These are phyloP conservation scores for Brachycybe producta DNA, from an alignment of 2,888 invertebrate species.

Conservation along the genomic window DNA sequence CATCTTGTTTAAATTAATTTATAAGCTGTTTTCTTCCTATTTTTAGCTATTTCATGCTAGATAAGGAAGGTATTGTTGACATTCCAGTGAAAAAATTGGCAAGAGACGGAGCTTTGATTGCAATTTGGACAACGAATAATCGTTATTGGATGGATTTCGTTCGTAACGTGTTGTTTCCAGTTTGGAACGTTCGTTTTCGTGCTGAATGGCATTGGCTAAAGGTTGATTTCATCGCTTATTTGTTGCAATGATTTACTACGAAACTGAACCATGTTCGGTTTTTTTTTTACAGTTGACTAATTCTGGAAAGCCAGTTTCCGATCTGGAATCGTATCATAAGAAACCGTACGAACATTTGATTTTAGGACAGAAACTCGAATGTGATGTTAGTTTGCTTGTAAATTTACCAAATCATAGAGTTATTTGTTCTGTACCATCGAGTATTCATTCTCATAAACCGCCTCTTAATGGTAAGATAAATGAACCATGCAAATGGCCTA, in stretches of 20 bases:
- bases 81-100: constrained; percentile 56
- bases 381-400: constrained; percentile 17
- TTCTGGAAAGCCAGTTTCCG: constrained; percentile 51
- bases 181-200: constrained; percentile 58
- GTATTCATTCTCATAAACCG: constrained; percentile 90
- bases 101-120: constrained; percentile 50
- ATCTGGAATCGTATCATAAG: constrained; percentile 54
- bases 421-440: constrained; percentile 73
- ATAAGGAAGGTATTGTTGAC: constrained; percentile 54
- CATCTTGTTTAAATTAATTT: constrained; percentile 23
- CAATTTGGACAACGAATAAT: constrained; percentile 88
- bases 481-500: too few relatives aligned
- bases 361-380: constrained; percentile 39
- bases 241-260: background rate
- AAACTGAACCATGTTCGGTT: background rate
- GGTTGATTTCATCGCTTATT: constrained; percentile 35
- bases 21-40: constrained; percentile 13
- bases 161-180: constrained; percentile 52
- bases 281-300: constrained; percentile 47
- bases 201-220: constrained; percentile 83
- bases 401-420: constrained; percentile 41
- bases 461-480: constrained; percentile 52
- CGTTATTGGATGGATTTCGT: constrained; percentile 52
- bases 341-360: constrained; percentile 78
- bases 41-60: constrained; percentile 63